Evolutionary conservation across 2,797 vertebrate genomes (phyloP).

Genomic region (Falco novaeseelandiae): DNA sequence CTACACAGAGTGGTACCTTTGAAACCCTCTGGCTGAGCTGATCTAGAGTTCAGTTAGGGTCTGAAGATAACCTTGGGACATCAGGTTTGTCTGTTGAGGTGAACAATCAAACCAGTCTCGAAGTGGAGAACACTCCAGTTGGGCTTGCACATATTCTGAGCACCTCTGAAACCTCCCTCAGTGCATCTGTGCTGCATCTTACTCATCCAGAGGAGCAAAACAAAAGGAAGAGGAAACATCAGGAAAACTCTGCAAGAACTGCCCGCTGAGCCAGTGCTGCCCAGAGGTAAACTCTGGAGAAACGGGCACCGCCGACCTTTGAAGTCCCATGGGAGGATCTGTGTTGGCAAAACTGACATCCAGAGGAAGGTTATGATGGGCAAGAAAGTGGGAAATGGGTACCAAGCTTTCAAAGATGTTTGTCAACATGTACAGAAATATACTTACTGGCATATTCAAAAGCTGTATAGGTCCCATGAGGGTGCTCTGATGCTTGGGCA

Average conservation of each 20-base stretch:
- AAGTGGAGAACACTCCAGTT: background rate
- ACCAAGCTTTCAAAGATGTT: background rate
- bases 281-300: background rate
- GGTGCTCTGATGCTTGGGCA: background rate
- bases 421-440: background rate
- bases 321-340: background rate
- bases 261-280: background rate
- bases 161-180: background rate
- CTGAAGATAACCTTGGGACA: background rate
- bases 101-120: background rate
- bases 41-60: background rate
- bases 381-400: background rate
- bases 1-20: background rate
- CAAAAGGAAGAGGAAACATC: background rate
- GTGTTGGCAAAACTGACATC: background rate
- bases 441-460: background rate
- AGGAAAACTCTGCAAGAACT: background rate
- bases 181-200: background rate
- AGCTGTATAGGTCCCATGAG: background rate
- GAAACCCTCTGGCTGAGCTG: background rate
- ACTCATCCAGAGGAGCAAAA: background rate
- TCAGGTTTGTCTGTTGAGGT: background rate
- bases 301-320: background rate
- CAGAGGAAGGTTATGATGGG: background rate
- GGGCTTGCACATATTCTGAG: background rate